Conservation (phyloP, 35 echinoderm and acorn worm genomes). For the Hemicentrotus pulcherrimus region DNA sequence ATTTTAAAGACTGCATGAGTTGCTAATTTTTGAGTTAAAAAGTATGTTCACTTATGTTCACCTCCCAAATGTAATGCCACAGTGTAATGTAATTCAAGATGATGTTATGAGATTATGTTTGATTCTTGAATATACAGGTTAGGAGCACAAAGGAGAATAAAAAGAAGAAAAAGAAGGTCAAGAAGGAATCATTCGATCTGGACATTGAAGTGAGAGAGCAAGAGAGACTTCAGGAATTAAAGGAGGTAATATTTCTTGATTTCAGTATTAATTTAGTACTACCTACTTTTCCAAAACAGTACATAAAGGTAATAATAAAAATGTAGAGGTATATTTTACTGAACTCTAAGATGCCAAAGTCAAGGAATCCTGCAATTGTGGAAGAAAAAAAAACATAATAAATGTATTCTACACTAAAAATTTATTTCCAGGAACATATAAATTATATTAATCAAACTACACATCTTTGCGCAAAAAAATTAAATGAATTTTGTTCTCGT, state of each 20-base stretch:
- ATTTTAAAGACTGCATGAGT: no score
- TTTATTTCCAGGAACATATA: no score
- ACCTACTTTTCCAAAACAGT: background rate
- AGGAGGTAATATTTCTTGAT: background rate
- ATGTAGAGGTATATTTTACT: background rate
- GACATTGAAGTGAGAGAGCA: constrained; percentile 29
- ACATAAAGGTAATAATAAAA: no score
- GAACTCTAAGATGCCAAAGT: background rate
- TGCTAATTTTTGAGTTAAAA: no score
- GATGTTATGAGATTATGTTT: background rate
- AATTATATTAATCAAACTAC: no score
- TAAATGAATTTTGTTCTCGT: no score
- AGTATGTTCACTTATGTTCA: no score
- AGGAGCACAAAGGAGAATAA: background rate
- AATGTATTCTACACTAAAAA: background rate
- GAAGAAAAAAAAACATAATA: background rate
- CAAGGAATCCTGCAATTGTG: background rate
- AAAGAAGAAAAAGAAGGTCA: constrained; percentile 29
- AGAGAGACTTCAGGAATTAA: constrained; percentile 22
- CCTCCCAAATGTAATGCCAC: background rate
- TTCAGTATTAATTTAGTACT: background rate
- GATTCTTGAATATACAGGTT: background rate
- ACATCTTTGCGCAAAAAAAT: no score
- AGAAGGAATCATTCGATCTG: constrained; percentile 20
- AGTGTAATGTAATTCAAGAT: background rate